Base-by-base conservation (phyloP, 2,888 invertebrate genomes). In the Acanthosoma haemorrhoidale region DNA sequence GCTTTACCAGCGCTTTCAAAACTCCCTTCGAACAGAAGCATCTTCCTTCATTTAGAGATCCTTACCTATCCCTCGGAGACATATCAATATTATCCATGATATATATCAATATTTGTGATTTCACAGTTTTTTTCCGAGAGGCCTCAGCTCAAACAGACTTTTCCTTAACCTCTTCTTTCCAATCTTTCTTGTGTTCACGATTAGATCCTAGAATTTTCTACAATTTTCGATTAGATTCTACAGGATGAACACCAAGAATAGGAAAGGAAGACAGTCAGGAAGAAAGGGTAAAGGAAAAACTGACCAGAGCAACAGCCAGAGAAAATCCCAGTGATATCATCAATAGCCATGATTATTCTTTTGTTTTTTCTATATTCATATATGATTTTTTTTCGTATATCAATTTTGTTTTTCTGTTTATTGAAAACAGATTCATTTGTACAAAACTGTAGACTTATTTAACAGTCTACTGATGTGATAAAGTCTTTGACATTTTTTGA, bases 401-500 rank as follows among this genome's bases (percentile, higher is more conserved):
- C 8, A 8, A n/a, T 11, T 8, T 36, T 18, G 13, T 60, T 13
- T 60, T 34, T 31, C 4, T 32, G 15, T 34, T 32, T 36, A 29
- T n/a, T 60, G 16, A 34, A 34, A 32, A 9, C 29, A n/a, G 16
- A 64, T 43, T 21, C 31, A 39, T 41, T 63, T 32, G 36, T 43
- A 64, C 16, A 43, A 39, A 64, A 38, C 13, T 11, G 64, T 43
- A 43, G 43, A 64, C 31, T 38, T 29, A 25, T 64, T 32, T 16
- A 15, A 18, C 13, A 16, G 64, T 64, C 43, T 39, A 16, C 43
- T 29, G 6, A 36, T 64, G 64, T 64, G 64, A 64, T 64, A 64
- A 64, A 64, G 64, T 64, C 64, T 31, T 64, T 43, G 64, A 64
- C 64, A 41, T 43, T 64, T 63, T 64, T 64, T 64, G 39, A 64